Evolutionary conservation across 2,888 invertebrate genomes (phyloP).

Genomic region (Nemotelus pantherinus): DNA sequence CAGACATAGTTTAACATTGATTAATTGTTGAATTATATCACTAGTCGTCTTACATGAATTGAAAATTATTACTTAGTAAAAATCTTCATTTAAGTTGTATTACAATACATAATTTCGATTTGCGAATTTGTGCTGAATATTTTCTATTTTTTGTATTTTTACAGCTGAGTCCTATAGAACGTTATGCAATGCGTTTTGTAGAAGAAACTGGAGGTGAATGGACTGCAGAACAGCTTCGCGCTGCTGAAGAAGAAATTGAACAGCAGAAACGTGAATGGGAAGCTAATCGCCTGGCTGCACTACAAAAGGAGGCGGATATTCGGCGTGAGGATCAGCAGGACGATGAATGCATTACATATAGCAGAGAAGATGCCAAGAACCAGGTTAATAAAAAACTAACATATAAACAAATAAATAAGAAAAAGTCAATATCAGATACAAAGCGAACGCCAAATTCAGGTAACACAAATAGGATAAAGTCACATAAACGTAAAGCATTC

Average conservation of each 20-base stretch:
- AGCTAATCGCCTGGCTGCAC: slow-evolving; percentile 79
- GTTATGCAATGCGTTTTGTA: slow-evolving; percentile 93
- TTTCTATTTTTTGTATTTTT: slow-evolving; percentile 50
- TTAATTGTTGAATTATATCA: slow-evolving; percentile 61
- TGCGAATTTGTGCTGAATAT: neutral
- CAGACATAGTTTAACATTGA: slow-evolving; percentile 63
- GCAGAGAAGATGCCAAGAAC: slow-evolving; percentile 80
- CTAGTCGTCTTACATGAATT: slow-evolving; percentile 60
- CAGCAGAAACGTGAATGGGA: slow-evolving; percentile 90
- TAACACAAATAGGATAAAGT: neutral
- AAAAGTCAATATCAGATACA: neutral
- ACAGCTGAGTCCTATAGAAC: slow-evolving; percentile 92
- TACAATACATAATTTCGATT: neutral
- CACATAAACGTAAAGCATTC: slow-evolving; percentile 24
- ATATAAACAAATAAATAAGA: slow-evolving; percentile 35
- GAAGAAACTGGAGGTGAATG: slow-evolving; percentile 83
- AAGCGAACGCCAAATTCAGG: neutral
- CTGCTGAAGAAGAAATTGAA: slow-evolving; percentile 89
- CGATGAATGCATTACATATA: slow-evolving; percentile 77
- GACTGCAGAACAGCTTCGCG: slow-evolving; percentile 85
- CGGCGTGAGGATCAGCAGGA: slow-evolving; percentile 68
- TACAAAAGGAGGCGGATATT: slow-evolving; percentile 73
- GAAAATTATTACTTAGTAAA: too few species aligned
- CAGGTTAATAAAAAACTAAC: slow-evolving; percentile 76
- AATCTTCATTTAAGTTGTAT: slow-evolving; percentile 1